Percentiles rank a stretch among this genome's conserved stretches.
Conservation (phyloP, 2,113 vertebrate genomes). For the Embiotoca jacksoni region DNA sequence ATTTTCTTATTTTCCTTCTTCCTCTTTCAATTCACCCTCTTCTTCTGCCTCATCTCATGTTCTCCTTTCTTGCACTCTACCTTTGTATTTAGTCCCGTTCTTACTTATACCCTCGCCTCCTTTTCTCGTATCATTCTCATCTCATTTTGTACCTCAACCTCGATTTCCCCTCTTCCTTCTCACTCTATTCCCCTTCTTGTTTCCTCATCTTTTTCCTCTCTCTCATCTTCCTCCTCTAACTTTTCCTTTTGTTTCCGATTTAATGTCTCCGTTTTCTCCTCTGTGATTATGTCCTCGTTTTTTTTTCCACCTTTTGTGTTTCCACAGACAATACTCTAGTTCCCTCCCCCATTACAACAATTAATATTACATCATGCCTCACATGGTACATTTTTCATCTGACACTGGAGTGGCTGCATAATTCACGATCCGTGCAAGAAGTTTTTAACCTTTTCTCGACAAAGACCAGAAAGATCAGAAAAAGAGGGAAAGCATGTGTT, state of each 20-base stretch:
- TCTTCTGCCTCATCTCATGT: background rate
- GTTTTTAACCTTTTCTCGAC: background rate
- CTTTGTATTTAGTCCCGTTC: background rate
- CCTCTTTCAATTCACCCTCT: background rate
- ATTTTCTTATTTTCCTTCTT: background rate
- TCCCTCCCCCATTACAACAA: background rate
- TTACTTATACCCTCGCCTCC: background rate
- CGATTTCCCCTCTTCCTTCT: too few relatives aligned
- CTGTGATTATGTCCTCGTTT: too few relatives aligned
- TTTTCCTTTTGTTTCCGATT: background rate
- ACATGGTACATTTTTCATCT: conserved; percentile 28
- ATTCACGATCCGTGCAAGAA: background rate
- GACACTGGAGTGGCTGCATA: conserved; percentile 7
- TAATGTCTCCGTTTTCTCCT: background rate
- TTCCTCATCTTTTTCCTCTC: background rate
- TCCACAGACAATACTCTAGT: background rate
- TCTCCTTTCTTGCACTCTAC: too few relatives aligned
- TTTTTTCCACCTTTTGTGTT: background rate
- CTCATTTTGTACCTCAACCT: too few relatives aligned
- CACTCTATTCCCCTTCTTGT: background rate
- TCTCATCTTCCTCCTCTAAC: background rate
- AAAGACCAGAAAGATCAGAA: background rate
- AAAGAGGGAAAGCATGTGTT: background rate
- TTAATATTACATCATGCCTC: conserved; percentile 31
- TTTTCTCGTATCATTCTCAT: too few relatives aligned